Conservation (phyloP, 2,797 vertebrate species). For the Xiphophorus birchmanni region DNA sequence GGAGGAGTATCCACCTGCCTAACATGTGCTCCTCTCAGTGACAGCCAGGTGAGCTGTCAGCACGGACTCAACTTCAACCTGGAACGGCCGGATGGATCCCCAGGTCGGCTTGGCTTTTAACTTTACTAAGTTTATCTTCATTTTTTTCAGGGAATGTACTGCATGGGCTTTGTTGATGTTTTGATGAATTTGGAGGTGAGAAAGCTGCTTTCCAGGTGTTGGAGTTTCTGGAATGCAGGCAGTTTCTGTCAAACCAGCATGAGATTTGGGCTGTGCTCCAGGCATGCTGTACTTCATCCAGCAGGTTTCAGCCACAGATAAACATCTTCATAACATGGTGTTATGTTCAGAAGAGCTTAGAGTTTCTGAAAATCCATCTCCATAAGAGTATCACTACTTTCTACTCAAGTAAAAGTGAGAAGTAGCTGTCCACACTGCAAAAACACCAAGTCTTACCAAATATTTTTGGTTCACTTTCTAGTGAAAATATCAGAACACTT, state of each 20-base stretch:
- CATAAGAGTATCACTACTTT: too few relatives aligned
- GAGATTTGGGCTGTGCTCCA: not conserved
- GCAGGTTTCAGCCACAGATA: not conserved
- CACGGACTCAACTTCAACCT: conserved; percentile 34
- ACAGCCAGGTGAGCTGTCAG: conserved; percentile 28
- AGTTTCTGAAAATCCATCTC: too few relatives aligned
- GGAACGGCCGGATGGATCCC: conserved; percentile 19
- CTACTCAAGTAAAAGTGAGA: too few relatives aligned
- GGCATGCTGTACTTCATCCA: not conserved
- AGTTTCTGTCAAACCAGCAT: conserved; percentile 34
- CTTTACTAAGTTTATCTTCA: not conserved
- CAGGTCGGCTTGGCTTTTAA: conserved; percentile 55
- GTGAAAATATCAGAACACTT: too few relatives aligned
- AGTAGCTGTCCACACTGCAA: too few relatives aligned
- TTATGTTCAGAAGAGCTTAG: not conserved
- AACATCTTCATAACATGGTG: not conserved
- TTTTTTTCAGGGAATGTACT: not conserved
- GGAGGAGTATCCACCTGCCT: conserved; percentile 30
- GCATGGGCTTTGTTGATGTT: not conserved
- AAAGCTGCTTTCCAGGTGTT: conserved; percentile 12
- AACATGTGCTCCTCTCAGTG: conserved; percentile 38
- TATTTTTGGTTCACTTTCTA: too few relatives aligned
- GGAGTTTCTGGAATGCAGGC: not conserved
- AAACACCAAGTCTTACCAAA: too few relatives aligned
- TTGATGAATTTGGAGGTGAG: not conserved